Conservation (phyloP, 2,888 invertebrate species). For the Andrena chrysosceles region DNA sequence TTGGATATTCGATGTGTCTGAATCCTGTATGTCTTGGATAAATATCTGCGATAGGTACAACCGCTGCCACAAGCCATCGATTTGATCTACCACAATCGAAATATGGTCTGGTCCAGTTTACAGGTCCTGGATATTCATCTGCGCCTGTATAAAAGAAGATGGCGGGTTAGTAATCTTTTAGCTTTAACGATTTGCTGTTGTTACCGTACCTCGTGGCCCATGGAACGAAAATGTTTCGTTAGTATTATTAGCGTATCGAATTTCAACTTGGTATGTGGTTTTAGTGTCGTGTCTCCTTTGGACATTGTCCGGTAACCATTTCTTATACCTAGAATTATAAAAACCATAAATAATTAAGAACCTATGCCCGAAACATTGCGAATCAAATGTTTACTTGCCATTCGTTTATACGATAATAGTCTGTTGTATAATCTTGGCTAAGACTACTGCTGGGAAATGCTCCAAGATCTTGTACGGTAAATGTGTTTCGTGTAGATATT, state of each 20-base stretch:
- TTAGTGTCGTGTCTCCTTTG: conserved; percentile 94
- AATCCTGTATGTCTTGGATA: conserved; percentile 97
- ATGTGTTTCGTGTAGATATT: conserved; percentile 97
- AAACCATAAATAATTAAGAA: background rate
- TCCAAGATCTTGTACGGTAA: conserved; percentile 94
- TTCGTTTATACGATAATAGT: conserved; percentile 96
- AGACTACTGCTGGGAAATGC: conserved; percentile 92
- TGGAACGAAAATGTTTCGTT: conserved; percentile 99
- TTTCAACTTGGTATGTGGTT: conserved; percentile 97
- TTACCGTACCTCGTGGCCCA: conserved; percentile 90
- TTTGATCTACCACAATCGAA: conserved; percentile 98
- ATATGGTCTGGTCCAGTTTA: conserved; percentile 97
- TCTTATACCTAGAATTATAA: conserved; percentile 87
- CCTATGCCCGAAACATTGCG: background rate
- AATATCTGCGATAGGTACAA: conserved; percentile 97
- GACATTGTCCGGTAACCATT: conserved; percentile 96
- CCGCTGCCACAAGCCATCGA: conserved; percentile 97
- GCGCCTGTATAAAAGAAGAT: conserved; percentile 86
- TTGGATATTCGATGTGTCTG: conserved; percentile 96
- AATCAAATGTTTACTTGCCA: conserved; percentile 86
- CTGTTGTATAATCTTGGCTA: conserved; percentile 95
- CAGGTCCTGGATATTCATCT: conserved; percentile 96
- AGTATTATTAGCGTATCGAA: conserved; percentile 96
- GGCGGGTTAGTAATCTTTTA: background rate
- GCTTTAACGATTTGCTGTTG: background rate